Conservation (phyloP, 2,888 invertebrate species). For the Drosophila emarginata region DNA sequence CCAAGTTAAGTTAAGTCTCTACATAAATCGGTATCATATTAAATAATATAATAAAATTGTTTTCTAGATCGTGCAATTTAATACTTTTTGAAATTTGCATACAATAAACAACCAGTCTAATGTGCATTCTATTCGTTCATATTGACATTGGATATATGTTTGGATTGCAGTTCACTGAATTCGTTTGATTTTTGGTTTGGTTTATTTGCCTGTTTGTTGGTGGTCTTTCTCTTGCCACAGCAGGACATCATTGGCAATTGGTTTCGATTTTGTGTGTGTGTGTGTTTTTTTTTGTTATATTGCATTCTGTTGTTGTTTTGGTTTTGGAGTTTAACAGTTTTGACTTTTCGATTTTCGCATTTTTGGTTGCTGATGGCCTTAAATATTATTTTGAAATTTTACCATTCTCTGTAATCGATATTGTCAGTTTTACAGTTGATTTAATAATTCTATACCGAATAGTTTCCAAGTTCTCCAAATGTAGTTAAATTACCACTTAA, state of each 20-base stretch:
- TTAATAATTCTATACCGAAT: too few species aligned
- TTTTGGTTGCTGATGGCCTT: neutral
- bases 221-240: neutral
- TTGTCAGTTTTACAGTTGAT: neutral
- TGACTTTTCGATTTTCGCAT: neutral
- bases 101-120: neutral
- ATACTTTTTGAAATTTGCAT: neutral
- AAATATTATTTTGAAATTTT: neutral
- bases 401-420: neutral
- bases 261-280: neutral
- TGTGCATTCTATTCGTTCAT: neutral
- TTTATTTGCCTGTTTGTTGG: neutral
- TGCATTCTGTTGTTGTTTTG: neutral
- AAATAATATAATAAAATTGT: neutral
- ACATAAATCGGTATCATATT: too few species aligned
- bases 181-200: neutral
- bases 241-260: conserved; percentile 1
- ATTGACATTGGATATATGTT: neutral
- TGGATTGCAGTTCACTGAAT: neutral
- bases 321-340: neutral
- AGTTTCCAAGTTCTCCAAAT: too few species aligned
- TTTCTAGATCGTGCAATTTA: neutral
- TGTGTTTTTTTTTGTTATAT: neutral
- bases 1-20: too few species aligned
- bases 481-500: too few species aligned